Evolutionary conservation across 2,888 invertebrate genomes (phyloP), one percentile per base, ranked within the genome.

Genomic region (Nomada hirtipes): DNA sequence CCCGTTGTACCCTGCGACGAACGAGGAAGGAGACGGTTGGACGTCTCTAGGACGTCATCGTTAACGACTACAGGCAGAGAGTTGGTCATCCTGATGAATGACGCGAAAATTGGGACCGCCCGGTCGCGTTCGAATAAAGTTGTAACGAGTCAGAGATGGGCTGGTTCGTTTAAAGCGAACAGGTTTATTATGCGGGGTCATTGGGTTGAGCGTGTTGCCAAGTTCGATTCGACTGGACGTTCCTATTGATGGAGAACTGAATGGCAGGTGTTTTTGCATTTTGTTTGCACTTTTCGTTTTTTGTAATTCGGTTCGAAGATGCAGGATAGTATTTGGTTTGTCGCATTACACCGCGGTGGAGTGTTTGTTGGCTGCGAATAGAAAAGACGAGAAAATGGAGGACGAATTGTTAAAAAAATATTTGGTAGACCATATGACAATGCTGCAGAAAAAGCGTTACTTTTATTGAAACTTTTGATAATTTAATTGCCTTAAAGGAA

Each of bases 21-120:
- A 53, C 4, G 13, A 11, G 23, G 20, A 23, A 4, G 61, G 63
- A 44, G 44, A 47, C 36, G 47, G 20, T 44, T n/a, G 20, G 26
- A 68, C 29, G 52, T 74, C 60, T 64, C 70, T 68, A 36, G 71
- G 55, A 68, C 50, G 77, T 75, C 83, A 60, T 71, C 72, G 59
- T 82, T 85, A 79, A 82, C 75, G 74, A 59, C 72, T 20, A 9
- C 4, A 36, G 53, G 50, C 26, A 44, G 52, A 68, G 47, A 47
- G 36, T 60, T 63, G 61, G 60, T 77, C 72, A 57, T 67, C 63
- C 65, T 60, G 67, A 85, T 76, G 77, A 55, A 82, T 75, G 63
- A 70, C 63, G 82, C 71, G 82, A 85, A 77, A 87, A 85, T 86
- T 87, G 77, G 79, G 73, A 74, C 69, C 59, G 72, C 59, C 63